Percentiles rank a stretch among this genome's conserved stretches.
Conservation (phyloP, 2,888 invertebrate species). For the Tenodera sinensis region DNA sequence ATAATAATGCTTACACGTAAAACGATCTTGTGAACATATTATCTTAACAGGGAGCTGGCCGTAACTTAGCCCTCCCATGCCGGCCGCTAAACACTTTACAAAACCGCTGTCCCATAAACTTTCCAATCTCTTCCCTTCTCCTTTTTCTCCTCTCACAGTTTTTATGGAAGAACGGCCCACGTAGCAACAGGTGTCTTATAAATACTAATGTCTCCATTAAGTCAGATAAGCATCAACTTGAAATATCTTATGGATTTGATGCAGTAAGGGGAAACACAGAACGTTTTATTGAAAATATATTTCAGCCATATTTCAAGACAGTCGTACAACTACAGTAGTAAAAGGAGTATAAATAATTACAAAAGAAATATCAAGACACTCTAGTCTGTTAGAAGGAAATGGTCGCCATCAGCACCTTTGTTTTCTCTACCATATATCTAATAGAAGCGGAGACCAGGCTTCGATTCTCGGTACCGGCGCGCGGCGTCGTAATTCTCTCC, state of each 20-base stretch:
- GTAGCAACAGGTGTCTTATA: not conserved
- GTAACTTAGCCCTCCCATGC: not conserved
- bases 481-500: too few relatives aligned
- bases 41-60: not conserved
- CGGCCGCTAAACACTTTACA: conserved; percentile 6
- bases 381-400: too few relatives aligned
- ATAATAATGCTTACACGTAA: conserved; percentile 9
- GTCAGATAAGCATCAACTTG: not conserved
- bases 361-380: too few relatives aligned
- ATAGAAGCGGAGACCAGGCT: too few relatives aligned
- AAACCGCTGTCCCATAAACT: conserved; percentile 18
- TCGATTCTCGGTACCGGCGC: too few relatives aligned
- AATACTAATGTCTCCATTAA: not conserved
- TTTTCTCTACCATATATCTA: too few relatives aligned
- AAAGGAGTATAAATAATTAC: too few relatives aligned
- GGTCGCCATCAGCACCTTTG: too few relatives aligned
- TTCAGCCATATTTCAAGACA: too few relatives aligned
- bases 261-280: not conserved
- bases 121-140: conserved; percentile 5
- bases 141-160: not conserved
- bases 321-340: too few relatives aligned
- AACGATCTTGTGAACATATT: conserved; percentile 4
- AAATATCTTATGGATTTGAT: not conserved
- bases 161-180: not conserved
- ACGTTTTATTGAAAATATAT: not conserved